Conservation (phyloP, 2,797 vertebrate species). For the Gambelia wislizenii region DNA sequence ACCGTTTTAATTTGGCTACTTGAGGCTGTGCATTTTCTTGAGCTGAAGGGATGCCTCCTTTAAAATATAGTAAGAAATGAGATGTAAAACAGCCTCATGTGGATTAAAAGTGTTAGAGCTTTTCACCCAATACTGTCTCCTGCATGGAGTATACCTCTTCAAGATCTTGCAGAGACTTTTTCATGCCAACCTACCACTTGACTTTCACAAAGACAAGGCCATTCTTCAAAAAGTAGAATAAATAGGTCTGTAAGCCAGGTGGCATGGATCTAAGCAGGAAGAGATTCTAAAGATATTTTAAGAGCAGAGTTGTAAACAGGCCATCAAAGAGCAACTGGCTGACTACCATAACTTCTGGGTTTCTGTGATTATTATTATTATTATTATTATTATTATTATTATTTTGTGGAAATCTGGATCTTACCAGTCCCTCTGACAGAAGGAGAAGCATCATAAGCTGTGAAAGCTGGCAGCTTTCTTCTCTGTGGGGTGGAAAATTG, state of each 20-base stretch:
- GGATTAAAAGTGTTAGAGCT: not conserved
- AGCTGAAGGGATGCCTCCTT: not conserved
- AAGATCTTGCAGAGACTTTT: too few relatives aligned
- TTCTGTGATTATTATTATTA: too few relatives aligned
- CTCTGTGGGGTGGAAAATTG: too few relatives aligned
- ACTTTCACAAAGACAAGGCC: too few relatives aligned
- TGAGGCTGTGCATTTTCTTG: not conserved
- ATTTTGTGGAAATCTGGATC: not conserved
- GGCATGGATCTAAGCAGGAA: not conserved
- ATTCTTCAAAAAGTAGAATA: too few relatives aligned
- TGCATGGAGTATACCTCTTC: too few relatives aligned
- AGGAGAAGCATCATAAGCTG: not conserved
- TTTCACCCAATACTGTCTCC: too few relatives aligned
- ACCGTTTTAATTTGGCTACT: not conserved
- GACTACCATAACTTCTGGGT: not conserved
- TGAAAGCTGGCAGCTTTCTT: too few relatives aligned
- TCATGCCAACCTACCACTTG: too few relatives aligned
- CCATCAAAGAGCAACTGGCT: not conserved
- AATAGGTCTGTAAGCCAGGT: not conserved
- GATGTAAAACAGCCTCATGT: not conserved
- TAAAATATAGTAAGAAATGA: not conserved
- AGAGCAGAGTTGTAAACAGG: not conserved
- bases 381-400: too few relatives aligned
- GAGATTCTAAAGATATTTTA: not conserved
- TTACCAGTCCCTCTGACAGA: not conserved